phyloP scores from a whole-genome alignment of 1,140 invertebrate species.

The Maniola jurtina region DNA sequence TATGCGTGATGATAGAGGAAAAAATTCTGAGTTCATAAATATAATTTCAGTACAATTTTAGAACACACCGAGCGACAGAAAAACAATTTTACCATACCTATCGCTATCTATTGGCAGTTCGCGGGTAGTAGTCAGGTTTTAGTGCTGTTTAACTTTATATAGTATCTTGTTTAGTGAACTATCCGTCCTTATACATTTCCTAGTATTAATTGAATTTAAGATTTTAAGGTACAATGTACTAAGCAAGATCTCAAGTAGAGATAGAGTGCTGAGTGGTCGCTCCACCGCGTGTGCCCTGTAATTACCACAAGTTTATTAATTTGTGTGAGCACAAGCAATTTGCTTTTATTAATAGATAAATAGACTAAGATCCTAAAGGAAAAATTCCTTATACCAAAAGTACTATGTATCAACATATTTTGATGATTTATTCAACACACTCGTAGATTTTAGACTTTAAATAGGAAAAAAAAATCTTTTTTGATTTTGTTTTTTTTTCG shows the following conservation, averaged over 20 bases:
- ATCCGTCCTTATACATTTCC: not conserved
- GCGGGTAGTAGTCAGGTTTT: too few species aligned
- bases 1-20: too few species aligned
- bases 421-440: not conserved
- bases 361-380: not conserved
- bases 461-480: too few species aligned
- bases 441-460: too few species aligned
- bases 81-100: too few species aligned
- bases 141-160: too few species aligned
- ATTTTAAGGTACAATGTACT: slow-evolving; percentile 3
- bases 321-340: slow-evolving; percentile 16
- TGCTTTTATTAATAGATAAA: slow-evolving; percentile 17
- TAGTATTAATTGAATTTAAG: not conserved
- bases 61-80: too few species aligned
- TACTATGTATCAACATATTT: not conserved
- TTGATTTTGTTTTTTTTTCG: too few species aligned
- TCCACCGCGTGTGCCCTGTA: slow-evolving; percentile 13
- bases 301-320: slow-evolving; percentile 24
- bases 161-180: too few species aligned
- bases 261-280: slow-evolving; percentile 8
- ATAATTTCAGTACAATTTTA: too few species aligned
- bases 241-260: slow-evolving; percentile 17
- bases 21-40: too few species aligned
- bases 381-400: not conserved
- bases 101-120: too few species aligned